Evolutionary conservation across 2,888 invertebrate species (phyloP), one percentile per base, ranked within the genome.

Genomic region (Lottia scabra): DNA sequence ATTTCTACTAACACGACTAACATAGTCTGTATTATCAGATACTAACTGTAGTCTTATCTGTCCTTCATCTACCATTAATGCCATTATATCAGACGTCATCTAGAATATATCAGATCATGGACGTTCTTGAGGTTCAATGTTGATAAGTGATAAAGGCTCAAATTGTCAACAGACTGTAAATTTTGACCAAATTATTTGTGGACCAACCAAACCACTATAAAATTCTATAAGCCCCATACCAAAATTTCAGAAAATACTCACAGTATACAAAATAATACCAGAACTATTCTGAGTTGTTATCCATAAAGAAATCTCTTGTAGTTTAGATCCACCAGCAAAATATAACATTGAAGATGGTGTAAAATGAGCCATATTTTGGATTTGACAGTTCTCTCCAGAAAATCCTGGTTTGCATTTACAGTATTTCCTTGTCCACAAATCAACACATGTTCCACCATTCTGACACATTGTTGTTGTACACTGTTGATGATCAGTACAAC

Each of bases 401-500:
- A 78, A 87, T 23, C 85, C 87, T 19, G 79, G 75, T 2, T 65
- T 64, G 72, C 87, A 87, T 3, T 75, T 26, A 74, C 87, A 87
- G 13, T 67, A 65, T 67, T 79, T 83, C 67, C 71, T 74, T 27
- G 76, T 81, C 87, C 88, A 87, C 44, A 76, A 67, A 67, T 88
- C 87, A n/a, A 79, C 68, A 72, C 88, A 88, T 15, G 68, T 76
- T n/a, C 86, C 89, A 13, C 83, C 83, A 79, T 87, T 84, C 26
- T 74, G 68, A 77, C 88, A 88, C 38, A 75, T 69, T 62, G 69
- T 93, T 67, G 95, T 95, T 87, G 96, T 95, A 86, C 98, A 98
- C 87, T 96, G 94, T 89, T 96, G 95, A 84, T 97, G 95, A 70
- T 95, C 93, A 88, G 94, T 94, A 74, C 87, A 87, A 4, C 87